A percentile compares a stretch with the other conserved stretches of the same genome.
Conservation (phyloP, 2,888 invertebrate genomes). For the Aleiodes leptofemur region DNA sequence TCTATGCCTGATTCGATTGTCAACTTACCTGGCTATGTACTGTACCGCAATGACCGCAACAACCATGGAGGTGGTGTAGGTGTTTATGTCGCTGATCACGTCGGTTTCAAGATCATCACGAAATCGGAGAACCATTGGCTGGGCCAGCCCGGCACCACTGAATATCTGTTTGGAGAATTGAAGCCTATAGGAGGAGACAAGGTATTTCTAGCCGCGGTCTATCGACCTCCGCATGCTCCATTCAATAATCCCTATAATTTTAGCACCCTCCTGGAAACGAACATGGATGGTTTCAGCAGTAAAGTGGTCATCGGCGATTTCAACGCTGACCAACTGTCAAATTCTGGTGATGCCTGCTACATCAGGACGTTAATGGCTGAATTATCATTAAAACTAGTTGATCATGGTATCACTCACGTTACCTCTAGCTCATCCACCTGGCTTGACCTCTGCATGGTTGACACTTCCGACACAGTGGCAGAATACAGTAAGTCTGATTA, state of each 20-base stretch:
- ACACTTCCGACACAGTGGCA: not conserved
- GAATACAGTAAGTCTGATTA: not conserved
- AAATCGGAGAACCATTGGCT: no score
- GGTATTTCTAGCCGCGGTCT: no score
- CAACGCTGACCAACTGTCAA: constrained; percentile 7
- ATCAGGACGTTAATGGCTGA: not conserved
- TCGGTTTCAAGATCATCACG: no score
- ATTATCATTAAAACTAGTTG: not conserved
- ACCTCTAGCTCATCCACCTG: not conserved
- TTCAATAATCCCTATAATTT: no score
- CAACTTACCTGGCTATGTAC: no score
- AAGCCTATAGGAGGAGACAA: no score
- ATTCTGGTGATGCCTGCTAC: not conserved
- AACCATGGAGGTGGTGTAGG: no score
- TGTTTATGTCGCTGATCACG: no score
- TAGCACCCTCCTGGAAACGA: not conserved
- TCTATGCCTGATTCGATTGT: no score
- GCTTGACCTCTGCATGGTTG: constrained; percentile 2
- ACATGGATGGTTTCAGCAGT: not conserved
- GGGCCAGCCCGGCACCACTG: no score
- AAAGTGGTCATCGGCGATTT: not conserved
- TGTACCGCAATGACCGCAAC: no score
- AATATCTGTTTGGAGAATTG: not conserved
- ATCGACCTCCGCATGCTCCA: not conserved
- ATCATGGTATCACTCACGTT: not conserved